A percentile compares a stretch with the other conserved stretches of the same genome.
Conservation (phyloP, 1,140 invertebrate species). For the Drosophila neocordata region DNA sequence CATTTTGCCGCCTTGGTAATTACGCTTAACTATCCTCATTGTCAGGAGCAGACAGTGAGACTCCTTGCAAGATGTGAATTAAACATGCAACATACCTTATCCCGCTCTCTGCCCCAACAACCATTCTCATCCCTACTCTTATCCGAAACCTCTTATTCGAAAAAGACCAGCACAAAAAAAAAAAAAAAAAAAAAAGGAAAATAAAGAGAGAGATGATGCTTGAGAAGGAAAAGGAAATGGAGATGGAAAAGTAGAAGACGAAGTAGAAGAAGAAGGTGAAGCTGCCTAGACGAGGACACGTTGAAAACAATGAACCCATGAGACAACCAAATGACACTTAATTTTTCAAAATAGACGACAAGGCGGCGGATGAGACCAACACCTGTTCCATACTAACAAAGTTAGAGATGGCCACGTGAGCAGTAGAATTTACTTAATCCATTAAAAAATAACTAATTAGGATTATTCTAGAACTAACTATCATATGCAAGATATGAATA, state of each 20-base stretch:
- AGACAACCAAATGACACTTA: conserved; percentile 72
- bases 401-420: conserved; percentile 10
- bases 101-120: background rate
- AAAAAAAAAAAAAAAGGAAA: conserved; percentile 5
- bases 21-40: conserved; percentile 74
- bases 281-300: conserved; percentile 26
- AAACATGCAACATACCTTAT: conserved; percentile 45
- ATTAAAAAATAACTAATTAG: background rate
- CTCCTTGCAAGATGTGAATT: conserved; percentile 36
- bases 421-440: background rate
- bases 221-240: background rate
- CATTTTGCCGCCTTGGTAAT: conserved; percentile 66
- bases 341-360: conserved; percentile 70
- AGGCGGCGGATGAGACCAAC: conserved; percentile 24
- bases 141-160: background rate
- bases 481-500: too few relatives aligned
- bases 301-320: conserved; percentile 67
- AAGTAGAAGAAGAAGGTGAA: background rate
- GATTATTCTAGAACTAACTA: background rate
- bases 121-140: conserved; percentile 1
- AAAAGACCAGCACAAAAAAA: background rate
- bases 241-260: too few relatives aligned
- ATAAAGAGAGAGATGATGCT: background rate
- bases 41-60: conserved; percentile 38
- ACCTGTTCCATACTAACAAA: conserved; percentile 35